A percentile compares a stretch with the other conserved stretches of the same genome.
These are phyloP conservation scores for Mormoops blainvillei DNA, from an alignment of 2,113 vertebrate genomes.

Conservation along the genomic window DNA sequence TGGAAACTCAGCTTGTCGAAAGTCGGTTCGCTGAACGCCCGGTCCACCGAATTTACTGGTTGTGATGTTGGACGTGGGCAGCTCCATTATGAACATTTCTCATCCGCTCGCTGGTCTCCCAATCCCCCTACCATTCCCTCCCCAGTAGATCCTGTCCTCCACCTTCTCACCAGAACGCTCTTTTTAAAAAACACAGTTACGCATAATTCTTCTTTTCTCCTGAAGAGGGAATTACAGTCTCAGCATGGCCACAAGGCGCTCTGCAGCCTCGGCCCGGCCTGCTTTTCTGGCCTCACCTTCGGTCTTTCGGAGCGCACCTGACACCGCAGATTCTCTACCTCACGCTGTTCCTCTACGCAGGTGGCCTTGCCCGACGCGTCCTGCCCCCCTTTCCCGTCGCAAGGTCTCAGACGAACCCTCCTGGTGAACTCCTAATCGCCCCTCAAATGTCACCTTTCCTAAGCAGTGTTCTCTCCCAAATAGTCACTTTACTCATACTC, in stretches of 20 bases:
- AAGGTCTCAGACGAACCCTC: neutral
- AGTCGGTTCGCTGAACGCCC: neutral
- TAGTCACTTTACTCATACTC: neutral
- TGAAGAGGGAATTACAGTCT: neutral
- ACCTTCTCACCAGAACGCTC: neutral
- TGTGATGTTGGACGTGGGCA: neutral
- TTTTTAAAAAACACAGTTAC: neutral
- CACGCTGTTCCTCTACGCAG: neutral
- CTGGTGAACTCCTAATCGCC: neutral
- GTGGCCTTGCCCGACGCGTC: neutral
- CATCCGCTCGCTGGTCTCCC: neutral
- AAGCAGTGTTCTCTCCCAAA: neutral
- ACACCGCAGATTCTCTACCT: accelerated
- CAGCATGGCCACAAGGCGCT: neutral
- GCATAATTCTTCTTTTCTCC: neutral
- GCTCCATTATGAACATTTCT: neutral
- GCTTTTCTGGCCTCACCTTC: neutral
- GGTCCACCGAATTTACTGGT: neutral
- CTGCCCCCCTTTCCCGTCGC: neutral
- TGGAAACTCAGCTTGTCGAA: neutral
- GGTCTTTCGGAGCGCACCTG: neutral
- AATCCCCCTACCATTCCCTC: neutral
- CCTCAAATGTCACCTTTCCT: neutral
- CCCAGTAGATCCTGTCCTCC: neutral
- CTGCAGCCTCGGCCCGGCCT: neutral